A percentile compares a stretch with the other conserved stretches of the same genome.
Evolutionary conservation across 2,113 vertebrate species (phyloP).

Genomic region (Glaucomys volans): DNA sequence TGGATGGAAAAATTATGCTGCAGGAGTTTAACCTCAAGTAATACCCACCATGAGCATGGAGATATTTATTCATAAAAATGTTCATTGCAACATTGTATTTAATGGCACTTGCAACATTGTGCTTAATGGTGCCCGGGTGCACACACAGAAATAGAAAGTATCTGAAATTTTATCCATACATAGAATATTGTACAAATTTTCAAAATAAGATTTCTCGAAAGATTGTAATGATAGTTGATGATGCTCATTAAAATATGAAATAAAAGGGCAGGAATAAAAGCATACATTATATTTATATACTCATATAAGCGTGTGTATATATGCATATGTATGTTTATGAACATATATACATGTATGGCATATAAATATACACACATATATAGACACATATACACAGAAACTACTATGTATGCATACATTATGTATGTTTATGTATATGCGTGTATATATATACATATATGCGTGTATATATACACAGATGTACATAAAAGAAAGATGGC

Average conservation of each 20-base stretch:
- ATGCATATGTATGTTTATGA: not conserved
- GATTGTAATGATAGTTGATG: not conserved
- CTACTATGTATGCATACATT: not conserved
- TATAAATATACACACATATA: not conserved
- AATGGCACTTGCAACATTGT: not conserved
- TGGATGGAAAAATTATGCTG: not conserved
- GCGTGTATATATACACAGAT: accelerated
- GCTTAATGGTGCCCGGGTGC: too few relatives aligned
- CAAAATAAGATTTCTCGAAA: conserved; percentile 24
- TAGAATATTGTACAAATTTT: not conserved
- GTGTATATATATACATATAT: accelerated
- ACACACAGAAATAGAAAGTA: not conserved
- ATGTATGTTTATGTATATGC: not conserved
- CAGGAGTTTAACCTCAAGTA: conserved; percentile 48
- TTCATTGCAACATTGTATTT: not conserved
- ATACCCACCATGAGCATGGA: not conserved
- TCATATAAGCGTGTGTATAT: too few relatives aligned
- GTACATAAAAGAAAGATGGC: not conserved
- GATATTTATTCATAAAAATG: not conserved
- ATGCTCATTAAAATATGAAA: conserved; percentile 43
- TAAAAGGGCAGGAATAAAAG: conserved; percentile 38
- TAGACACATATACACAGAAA: not conserved
- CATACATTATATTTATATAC: not conserved
- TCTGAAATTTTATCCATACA: not conserved
- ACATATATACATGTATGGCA: not conserved